These are phyloP conservation scores for Schizotus pectinicornis DNA, from an alignment of 2,888 invertebrate genomes.

Conservation along the genomic window DNA sequence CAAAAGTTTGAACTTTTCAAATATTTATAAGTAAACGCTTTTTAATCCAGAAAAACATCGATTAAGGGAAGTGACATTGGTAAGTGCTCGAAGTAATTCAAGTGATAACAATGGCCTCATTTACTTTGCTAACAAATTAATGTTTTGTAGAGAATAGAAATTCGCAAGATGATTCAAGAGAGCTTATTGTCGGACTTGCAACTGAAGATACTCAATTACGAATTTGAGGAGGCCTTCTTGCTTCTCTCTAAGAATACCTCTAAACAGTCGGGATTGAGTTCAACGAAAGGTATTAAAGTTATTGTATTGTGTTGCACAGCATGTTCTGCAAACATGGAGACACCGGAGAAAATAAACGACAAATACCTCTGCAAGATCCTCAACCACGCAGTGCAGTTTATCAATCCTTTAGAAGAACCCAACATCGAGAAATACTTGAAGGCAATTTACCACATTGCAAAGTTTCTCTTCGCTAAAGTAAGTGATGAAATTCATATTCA, in stretches of 20 bases:
- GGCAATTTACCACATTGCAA: constrained; percentile 3
- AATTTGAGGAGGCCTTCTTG: too few species aligned
- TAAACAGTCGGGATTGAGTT: background rate
- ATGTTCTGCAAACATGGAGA: constrained; percentile 3
- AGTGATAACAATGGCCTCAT: too few species aligned
- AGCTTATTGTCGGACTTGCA: too few species aligned
- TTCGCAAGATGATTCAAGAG: too few species aligned
- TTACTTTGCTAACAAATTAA: too few species aligned
- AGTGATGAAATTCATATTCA: background rate
- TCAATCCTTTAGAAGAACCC: background rate
- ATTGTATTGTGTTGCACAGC: background rate
- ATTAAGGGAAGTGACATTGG: too few species aligned
- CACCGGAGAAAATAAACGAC: constrained; percentile 4
- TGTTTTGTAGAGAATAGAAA: too few species aligned
- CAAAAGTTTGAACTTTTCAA: too few species aligned
- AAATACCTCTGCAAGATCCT: background rate
- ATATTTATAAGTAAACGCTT: too few species aligned
- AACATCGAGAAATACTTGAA: background rate
- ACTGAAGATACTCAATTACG: too few species aligned
- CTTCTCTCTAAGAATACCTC: background rate
- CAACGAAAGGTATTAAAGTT: constrained; percentile 1
- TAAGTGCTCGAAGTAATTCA: too few species aligned
- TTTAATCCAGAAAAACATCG: too few species aligned
- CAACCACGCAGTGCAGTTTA: background rate
- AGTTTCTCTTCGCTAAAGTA: constrained; percentile 9